phyloP scores from a whole-genome alignment of 2,113 vertebrate genomes.

The Dipodomys ordii region DNA sequence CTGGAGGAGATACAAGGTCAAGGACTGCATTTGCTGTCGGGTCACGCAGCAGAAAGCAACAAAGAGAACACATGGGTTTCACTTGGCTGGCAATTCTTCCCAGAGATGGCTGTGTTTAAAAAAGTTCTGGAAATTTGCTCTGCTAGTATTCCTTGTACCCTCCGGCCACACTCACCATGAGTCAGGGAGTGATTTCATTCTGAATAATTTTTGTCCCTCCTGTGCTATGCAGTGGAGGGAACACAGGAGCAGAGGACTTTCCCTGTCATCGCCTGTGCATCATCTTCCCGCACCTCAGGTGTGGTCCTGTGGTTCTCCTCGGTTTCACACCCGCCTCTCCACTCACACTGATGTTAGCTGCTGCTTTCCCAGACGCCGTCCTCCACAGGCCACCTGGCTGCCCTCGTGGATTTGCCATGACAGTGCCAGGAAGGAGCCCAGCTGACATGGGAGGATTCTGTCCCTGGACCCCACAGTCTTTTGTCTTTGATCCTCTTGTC shows the following conservation, averaged over 20 bases:
- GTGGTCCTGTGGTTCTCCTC: not conserved
- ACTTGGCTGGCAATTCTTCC: not conserved
- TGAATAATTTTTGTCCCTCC: not conserved
- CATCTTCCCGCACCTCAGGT: not conserved
- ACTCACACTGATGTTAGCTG: not conserved
- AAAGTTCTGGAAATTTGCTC: not conserved
- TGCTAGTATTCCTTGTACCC: not conserved
- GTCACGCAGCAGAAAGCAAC: not conserved
- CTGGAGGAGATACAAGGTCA: not conserved
- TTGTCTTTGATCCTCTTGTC: too few species aligned
- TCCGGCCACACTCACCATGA: not conserved
- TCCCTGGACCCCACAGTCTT: not conserved
- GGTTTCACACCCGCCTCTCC: not conserved
- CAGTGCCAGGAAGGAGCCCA: not conserved
- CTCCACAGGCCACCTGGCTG: not conserved
- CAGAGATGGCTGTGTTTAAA: not conserved
- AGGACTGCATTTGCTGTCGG: not conserved
- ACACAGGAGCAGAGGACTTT: not conserved
- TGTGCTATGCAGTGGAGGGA: not conserved
- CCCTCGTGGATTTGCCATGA: too few species aligned
- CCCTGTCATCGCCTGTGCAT: not conserved
- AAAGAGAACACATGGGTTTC: not conserved
- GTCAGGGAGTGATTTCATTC: not conserved
- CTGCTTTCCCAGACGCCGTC: not conserved
- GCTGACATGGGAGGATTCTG: not conserved